Evolutionary conservation across 2,113 vertebrate species (phyloP).

Genomic region (Urocynchramus pylzowi): DNA sequence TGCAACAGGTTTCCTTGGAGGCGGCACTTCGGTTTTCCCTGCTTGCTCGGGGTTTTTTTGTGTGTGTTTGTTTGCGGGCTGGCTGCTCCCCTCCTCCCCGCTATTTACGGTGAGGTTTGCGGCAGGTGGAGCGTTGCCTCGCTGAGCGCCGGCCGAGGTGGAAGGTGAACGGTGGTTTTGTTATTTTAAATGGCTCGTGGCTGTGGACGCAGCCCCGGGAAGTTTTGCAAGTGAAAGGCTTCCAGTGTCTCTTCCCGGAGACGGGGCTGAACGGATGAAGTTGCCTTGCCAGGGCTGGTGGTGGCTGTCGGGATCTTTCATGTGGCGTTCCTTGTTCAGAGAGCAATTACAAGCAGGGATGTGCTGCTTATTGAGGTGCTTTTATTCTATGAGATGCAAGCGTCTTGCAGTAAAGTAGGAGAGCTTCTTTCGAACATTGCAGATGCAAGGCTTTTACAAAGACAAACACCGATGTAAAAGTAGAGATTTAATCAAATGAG

Average conservation of each 20-base stretch:
- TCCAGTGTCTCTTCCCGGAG: neutral
- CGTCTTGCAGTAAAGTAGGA: neutral
- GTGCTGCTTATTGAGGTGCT: neutral
- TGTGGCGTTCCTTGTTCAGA: neutral
- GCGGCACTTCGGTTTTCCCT: neutral
- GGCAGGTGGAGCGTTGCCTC: neutral
- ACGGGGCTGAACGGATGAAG: neutral
- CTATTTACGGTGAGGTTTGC: neutral
- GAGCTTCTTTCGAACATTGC: neutral
- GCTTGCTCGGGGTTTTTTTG: neutral
- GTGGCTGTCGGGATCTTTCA: neutral
- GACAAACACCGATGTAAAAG: neutral
- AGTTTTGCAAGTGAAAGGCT: neutral
- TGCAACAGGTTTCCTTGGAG: slow-evolving; percentile 41
- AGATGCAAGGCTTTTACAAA: neutral
- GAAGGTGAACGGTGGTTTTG: neutral
- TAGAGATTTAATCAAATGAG: neutral
- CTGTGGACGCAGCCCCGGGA: neutral
- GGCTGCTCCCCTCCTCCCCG: fast-evolving
- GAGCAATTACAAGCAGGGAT: neutral
- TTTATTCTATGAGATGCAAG: neutral
- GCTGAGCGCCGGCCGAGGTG: neutral
- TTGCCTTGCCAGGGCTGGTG: neutral
- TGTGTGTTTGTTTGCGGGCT: neutral
- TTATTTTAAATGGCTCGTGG: neutral